phyloP scores from a whole-genome alignment of 1,140 invertebrate genomes.

The Drosophila neocordata region DNA sequence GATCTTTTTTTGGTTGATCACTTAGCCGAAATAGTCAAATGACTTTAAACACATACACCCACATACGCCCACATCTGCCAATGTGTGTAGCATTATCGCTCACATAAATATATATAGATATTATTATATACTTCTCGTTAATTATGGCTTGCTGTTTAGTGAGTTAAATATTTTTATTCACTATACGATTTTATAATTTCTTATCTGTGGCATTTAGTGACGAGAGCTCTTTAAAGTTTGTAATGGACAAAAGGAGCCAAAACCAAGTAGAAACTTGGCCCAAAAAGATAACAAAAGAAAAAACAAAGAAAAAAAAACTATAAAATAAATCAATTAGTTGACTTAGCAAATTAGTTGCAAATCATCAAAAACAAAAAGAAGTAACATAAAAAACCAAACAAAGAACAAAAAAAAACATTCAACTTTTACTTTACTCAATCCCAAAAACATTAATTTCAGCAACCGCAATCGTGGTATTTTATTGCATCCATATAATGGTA shows the following conservation, averaged over 20 bases:
- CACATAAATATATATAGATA: conserved; percentile 10
- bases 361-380: conserved; percentile 27
- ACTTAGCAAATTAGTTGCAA: conserved; percentile 63
- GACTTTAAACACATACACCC: background rate
- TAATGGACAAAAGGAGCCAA: conserved; percentile 78
- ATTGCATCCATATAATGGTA: conserved; percentile 85
- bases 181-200: conserved; percentile 40
- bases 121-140: conserved; percentile 54
- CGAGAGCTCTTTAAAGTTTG: conserved; percentile 71
- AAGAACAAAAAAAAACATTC: conserved; percentile 43
- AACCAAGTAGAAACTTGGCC: conserved; percentile 45
- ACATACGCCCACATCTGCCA: conserved; percentile 14
- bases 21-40: conserved; percentile 21
- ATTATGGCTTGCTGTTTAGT: conserved; percentile 77
- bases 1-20: conserved; percentile 38
- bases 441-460: conserved; percentile 80
- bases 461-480: conserved; percentile 84
- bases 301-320: conserved; percentile 8
- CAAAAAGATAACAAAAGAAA: background rate
- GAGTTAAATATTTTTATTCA: conserved; percentile 59
- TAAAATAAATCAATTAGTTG: conserved; percentile 53
- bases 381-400: conserved; percentile 30
- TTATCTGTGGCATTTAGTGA: conserved; percentile 69
- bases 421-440: conserved; percentile 68
- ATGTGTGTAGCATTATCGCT: background rate